Conservation (phyloP, 2,113 vertebrate species). For the Madoqua kirkii region DNA sequence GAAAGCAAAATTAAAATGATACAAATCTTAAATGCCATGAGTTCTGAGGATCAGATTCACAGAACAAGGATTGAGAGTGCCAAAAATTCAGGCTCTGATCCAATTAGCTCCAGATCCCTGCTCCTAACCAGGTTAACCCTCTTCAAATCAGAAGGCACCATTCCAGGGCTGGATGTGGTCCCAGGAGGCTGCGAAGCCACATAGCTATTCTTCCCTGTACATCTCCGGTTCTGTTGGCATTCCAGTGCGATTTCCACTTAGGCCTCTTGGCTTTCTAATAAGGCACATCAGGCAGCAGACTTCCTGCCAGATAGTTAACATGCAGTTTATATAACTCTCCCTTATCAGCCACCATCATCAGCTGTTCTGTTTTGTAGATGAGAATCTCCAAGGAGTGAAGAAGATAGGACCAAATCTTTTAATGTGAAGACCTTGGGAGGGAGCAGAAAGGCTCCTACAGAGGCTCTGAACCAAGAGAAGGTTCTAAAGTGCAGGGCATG, state of each 20-base stretch:
- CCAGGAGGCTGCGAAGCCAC: background rate
- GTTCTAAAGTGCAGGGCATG: background rate
- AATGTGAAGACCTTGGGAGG: background rate
- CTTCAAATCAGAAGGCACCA: background rate
- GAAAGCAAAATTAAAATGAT: conserved; percentile 34
- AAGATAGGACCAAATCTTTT: conserved; percentile 27
- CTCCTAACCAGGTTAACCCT: background rate
- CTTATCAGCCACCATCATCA: conserved; percentile 38
- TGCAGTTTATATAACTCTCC: background rate
- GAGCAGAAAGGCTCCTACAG: background rate
- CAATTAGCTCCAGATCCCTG: background rate
- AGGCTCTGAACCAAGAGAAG: conserved; percentile 39
- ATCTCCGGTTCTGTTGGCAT: background rate
- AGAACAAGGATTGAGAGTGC: background rate
- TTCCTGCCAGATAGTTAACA: background rate
- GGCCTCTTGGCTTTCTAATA: conserved; percentile 24
- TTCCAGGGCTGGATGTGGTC: background rate
- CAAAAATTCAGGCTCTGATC: background rate
- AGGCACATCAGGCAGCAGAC: background rate
- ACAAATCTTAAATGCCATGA: conserved; percentile 6
- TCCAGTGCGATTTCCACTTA: background rate
- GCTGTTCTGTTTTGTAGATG: conserved; percentile 48
- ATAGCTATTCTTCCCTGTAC: background rate
- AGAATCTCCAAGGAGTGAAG: background rate
- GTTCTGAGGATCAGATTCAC: background rate